Base-by-base conservation (phyloP, 2,113 vertebrate species). In the Bufo bufo region DNA sequence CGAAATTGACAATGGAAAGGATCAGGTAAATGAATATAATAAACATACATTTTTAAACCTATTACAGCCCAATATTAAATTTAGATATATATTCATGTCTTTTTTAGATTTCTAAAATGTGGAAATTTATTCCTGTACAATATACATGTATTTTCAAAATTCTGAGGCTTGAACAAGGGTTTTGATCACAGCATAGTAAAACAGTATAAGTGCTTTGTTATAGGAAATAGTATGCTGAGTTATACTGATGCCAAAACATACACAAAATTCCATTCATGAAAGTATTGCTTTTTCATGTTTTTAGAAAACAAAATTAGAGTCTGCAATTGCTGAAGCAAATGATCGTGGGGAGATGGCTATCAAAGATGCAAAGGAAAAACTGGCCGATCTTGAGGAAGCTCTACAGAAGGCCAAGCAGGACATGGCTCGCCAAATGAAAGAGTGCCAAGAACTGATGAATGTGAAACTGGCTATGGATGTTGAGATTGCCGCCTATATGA, bases 1-100 rank as follows among this genome's bases (percentile, higher is more conserved):
- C 71, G 96, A 97, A 80, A 93, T 94, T 0, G 95, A 96, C 23
- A n/a, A 86, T 0, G 90, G 94, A 87, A 97, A 96, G 93, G 93
- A 87, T 90, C 96, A 97, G 95, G 96, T 95, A 87, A 59, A 75
- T 19, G 2, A 49, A 45, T 45, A 6, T 6, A 4, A 45, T 7
- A 33, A 4, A 0, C 23, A 23, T 43, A 7, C 7, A 8, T n/a
- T 1, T 0, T 65, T 65, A 61, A 17, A 14, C 58, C 20, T 58
- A 58, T 58, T 12, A 13, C 13, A 58, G 56, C 52, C 5, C 0
- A 52, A 52, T 0, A 52, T 6, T 52, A 52, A 1, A 52, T 52
- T 52, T 52, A 58, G 3, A 3, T 58, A 58, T 3, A 58, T 13
- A 58, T 33, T 33, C 33, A 33, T 33, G 33, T 33, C 33, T 33